Evolutionary conservation across 2,888 invertebrate genomes (phyloP).

Genomic region (Zygothrica quintamaculata): DNA sequence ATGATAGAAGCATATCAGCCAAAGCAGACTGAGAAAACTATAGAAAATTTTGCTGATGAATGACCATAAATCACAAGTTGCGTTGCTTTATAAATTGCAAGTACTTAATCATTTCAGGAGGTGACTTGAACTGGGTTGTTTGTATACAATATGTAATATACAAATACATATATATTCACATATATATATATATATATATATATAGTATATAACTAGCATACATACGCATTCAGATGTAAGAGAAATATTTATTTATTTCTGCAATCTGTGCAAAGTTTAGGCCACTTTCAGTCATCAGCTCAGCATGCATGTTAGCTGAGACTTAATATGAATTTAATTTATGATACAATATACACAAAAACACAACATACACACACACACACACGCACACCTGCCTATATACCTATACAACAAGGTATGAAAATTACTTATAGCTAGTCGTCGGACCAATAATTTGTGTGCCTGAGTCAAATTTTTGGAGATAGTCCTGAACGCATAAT

Average conservation of each 20-base stretch:
- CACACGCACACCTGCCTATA: neutral
- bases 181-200: slow-evolving; percentile 5
- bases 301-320: slow-evolving; percentile 41
- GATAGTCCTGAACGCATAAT: slow-evolving; percentile 20
- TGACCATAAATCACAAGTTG: slow-evolving; percentile 40
- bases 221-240: slow-evolving; percentile 22
- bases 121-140: slow-evolving; percentile 11
- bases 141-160: slow-evolving; percentile 2
- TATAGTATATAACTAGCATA: too few species aligned
- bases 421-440: slow-evolving; percentile 47
- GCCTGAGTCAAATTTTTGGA: slow-evolving; percentile 9
- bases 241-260: slow-evolving; percentile 49
- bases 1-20: slow-evolving; percentile 1
- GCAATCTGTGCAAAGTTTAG: slow-evolving; percentile 41
- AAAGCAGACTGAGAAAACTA: neutral
- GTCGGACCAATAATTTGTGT: slow-evolving; percentile 4
- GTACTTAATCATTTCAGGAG: slow-evolving; percentile 62
- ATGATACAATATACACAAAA: slow-evolving; percentile 14
- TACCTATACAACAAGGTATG: neutral
- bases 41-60: slow-evolving; percentile 15
- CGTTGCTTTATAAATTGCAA: slow-evolving; percentile 56
- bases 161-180: neutral
- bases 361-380: slow-evolving; percentile 1
- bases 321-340: slow-evolving; percentile 57
- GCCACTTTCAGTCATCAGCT: slow-evolving; percentile 12